Conservation (phyloP, 1,140 invertebrate species). For the Drosophila trapezifrons region DNA sequence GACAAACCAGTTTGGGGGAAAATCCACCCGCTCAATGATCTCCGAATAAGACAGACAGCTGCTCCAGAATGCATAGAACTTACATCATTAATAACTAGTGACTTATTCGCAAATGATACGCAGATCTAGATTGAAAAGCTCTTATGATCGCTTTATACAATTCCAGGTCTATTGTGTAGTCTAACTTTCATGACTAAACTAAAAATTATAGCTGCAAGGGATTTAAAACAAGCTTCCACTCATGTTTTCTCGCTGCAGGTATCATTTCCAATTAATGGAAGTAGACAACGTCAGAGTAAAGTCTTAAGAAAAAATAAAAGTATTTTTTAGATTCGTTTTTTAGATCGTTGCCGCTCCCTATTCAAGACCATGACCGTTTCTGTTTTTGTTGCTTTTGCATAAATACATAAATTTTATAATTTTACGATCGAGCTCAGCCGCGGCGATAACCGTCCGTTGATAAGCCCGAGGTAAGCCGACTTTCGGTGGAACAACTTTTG, state of each 20-base stretch:
- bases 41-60: conserved; percentile 23
- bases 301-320: conserved; percentile 26
- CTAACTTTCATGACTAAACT: neutral
- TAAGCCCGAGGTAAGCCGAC: conserved; percentile 39
- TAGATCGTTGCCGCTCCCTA: conserved; percentile 63
- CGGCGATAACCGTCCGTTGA: conserved; percentile 54
- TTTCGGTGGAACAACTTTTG: conserved; percentile 32
- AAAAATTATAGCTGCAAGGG: neutral
- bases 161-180: neutral
- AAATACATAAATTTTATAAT: conserved; percentile 72
- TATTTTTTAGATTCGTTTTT: conserved; percentile 40
- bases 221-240: neutral
- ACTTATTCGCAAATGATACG: too few species aligned
- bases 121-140: neutral
- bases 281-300: conserved; percentile 37
- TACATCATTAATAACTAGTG: neutral
- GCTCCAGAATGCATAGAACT: neutral
- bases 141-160: neutral
- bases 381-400: conserved; percentile 56
- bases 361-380: conserved; percentile 19
- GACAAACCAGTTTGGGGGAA: conserved; percentile 21
- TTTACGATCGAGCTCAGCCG: conserved; percentile 40
- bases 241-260: conserved; percentile 55
- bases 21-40: conserved; percentile 58
- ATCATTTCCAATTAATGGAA: conserved; percentile 73